phyloP scores from a whole-genome alignment of 1,140 invertebrate species.

The Druon quercuslanigerum region DNA sequence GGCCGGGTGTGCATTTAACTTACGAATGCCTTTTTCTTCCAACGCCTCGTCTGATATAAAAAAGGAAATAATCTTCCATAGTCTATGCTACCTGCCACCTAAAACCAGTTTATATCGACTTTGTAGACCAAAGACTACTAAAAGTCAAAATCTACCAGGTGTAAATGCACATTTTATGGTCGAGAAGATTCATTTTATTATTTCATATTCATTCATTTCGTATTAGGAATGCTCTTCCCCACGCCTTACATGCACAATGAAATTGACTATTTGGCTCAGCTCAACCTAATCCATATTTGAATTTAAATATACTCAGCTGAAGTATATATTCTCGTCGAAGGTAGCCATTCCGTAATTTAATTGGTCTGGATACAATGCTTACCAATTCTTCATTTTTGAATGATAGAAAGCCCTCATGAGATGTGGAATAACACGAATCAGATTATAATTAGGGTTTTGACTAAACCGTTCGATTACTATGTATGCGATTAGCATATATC shows the following conservation, averaged over 20 bases:
- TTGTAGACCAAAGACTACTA: conserved; percentile 22
- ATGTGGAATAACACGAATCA: neutral
- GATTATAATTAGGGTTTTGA: conserved; percentile 8
- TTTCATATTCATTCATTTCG: conserved; percentile 8
- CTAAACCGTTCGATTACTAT: conserved; percentile 9
- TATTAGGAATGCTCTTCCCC: neutral
- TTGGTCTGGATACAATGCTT: no score
- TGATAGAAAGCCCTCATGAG: no score
- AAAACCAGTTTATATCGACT: conserved; percentile 19
- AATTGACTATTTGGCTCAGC: neutral
- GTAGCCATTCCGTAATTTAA: no score
- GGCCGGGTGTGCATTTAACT: conserved; percentile 27
- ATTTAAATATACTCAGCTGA: no score
- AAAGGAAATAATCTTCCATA: conserved; percentile 8
- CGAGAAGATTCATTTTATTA: conserved; percentile 23
- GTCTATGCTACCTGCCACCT: conserved; percentile 2
- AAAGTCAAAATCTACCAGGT: conserved; percentile 25
- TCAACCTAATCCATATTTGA: no score
- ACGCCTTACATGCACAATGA: neutral
- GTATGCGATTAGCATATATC: neutral
- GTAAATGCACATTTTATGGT: neutral
- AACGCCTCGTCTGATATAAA: conserved; percentile 22
- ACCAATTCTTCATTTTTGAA: no score
- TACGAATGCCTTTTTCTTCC: neutral
- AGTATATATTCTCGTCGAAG: no score